Percentiles rank a stretch among this genome's conserved stretches.
Conservation (phyloP, 2,888 invertebrate species). For the Ferdinandea cuprea region DNA sequence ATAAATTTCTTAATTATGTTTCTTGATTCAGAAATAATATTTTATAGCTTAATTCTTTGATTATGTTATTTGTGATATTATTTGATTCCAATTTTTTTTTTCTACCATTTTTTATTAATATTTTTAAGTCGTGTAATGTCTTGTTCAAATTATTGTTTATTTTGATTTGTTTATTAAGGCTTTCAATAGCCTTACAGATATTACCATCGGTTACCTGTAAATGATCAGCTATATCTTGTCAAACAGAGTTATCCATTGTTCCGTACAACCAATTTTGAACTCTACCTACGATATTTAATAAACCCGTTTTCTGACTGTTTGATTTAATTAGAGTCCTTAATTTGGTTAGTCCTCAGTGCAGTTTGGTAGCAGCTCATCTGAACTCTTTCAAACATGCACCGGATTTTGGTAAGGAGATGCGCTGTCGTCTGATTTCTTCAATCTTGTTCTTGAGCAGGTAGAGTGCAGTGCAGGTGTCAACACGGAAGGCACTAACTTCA, state of each 20-base stretch:
- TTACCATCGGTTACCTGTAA: slow-evolving; percentile 6
- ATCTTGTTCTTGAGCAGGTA: too few relatives aligned
- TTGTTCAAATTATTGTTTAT: slow-evolving; percentile 28
- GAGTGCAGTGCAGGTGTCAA: too few relatives aligned
- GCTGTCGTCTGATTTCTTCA: too few relatives aligned
- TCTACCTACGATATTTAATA: slow-evolving; percentile 20
- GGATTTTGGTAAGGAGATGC: too few relatives aligned
- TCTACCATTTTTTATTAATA: slow-evolving; percentile 39
- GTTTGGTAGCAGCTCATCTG: too few relatives aligned
- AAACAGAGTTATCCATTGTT: slow-evolving; percentile 16
- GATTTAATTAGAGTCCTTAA: slow-evolving; percentile 17
- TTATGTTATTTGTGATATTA: background rate
- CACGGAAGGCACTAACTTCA: too few relatives aligned
- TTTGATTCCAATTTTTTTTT: slow-evolving; percentile 12
- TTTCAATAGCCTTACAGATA: slow-evolving; percentile 8
- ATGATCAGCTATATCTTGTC: slow-evolving; percentile 21
- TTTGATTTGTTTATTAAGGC: slow-evolving; percentile 13
- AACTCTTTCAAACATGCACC: too few relatives aligned
- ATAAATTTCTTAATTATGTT: slow-evolving; percentile 41
- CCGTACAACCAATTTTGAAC: slow-evolving; percentile 9
- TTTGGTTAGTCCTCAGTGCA: too few relatives aligned
- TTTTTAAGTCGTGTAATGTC: slow-evolving; percentile 28
- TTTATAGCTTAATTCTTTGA: slow-evolving; percentile 37
- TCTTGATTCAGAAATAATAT: slow-evolving; percentile 22
- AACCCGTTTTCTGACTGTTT: slow-evolving; percentile 32